phyloP scores from a whole-genome alignment of 2,113 vertebrate species.

The Pyrgilauda ruficollis region DNA sequence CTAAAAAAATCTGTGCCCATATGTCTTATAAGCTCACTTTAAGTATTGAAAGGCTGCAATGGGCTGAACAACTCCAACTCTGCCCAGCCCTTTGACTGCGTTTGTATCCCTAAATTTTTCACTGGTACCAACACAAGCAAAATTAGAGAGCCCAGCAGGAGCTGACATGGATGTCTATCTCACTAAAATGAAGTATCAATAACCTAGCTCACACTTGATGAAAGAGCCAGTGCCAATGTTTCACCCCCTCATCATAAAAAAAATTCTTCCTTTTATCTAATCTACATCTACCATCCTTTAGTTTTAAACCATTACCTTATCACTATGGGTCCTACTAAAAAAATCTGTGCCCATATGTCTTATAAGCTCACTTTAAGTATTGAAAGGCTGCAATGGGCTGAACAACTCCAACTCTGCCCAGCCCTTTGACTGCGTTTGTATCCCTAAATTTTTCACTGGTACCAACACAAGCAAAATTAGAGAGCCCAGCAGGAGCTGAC shows the following conservation, averaged over 20 bases:
- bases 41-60: background rate
- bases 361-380: background rate
- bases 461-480: background rate
- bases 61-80: background rate
- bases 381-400: background rate
- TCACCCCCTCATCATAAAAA: too few species aligned
- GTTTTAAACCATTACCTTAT: background rate
- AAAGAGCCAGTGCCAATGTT: conserved; percentile 72
- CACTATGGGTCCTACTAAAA: background rate
- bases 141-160: background rate
- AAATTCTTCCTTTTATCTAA: background rate
- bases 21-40: background rate
- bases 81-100: background rate
- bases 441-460: background rate
- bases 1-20: background rate
- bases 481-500: background rate
- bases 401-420: background rate
- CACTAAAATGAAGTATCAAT: conserved; percentile 71
- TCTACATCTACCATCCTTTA: background rate
- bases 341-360: background rate
- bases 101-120: background rate
- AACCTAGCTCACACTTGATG: conserved; percentile 68
- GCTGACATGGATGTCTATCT: background rate
- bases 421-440: background rate
- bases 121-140: background rate